phyloP scores from a whole-genome alignment of 2,888 invertebrate genomes.

The Cheilosia scutellata region DNA sequence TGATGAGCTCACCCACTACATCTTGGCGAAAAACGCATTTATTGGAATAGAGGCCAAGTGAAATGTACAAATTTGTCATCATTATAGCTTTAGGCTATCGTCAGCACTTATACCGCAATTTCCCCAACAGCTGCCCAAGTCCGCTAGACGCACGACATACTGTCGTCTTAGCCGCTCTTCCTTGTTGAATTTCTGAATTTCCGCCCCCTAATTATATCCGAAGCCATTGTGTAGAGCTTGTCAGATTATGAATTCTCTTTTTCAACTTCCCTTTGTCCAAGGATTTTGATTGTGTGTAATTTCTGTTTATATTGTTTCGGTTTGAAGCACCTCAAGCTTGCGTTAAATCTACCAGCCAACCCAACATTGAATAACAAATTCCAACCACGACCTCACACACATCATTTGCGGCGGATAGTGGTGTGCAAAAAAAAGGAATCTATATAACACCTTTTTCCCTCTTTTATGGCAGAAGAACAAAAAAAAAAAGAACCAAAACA shows the following conservation, averaged over 20 bases:
- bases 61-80: too few species aligned
- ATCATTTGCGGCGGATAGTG: not conserved
- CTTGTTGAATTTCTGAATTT: too few species aligned
- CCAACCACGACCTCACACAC: slow-evolving; percentile 26
- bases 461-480: not conserved
- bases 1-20: too few species aligned
- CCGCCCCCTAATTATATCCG: too few species aligned
- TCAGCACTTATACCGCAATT: too few species aligned
- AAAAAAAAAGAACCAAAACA: not conserved
- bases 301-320: not conserved
- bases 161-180: too few species aligned
- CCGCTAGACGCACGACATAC: too few species aligned
- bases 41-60: too few species aligned
- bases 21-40: too few species aligned
- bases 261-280: slow-evolving; percentile 1
- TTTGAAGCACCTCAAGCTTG: not conserved
- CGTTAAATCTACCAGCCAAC: not conserved
- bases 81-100: too few species aligned
- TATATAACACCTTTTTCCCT: not conserved
- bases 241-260: not conserved
- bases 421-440: slow-evolving; percentile 2
- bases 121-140: too few species aligned
- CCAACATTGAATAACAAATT: slow-evolving; percentile 3
- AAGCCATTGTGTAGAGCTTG: not conserved
- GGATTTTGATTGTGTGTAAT: not conserved